phyloP scores from a whole-genome alignment of 2,888 invertebrate genomes.

The Aricia artaxerxes region DNA sequence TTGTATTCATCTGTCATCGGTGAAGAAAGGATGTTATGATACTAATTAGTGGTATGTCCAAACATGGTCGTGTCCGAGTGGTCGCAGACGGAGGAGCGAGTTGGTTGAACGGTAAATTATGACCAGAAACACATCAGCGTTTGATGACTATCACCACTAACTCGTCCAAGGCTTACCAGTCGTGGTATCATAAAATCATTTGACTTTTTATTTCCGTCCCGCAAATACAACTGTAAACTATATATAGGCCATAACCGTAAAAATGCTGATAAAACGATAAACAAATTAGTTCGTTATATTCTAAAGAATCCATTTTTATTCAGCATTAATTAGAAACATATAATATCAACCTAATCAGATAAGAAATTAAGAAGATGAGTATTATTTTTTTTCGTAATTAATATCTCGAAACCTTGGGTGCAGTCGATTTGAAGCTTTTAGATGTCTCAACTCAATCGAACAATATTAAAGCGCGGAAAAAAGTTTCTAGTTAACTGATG shows the following conservation, averaged over 20 bases:
- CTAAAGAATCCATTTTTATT: no score
- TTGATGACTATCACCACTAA: conserved; percentile 25
- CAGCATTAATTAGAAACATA: neutral
- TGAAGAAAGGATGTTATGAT: conserved; percentile 15
- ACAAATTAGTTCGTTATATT: neutral
- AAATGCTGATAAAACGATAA: neutral
- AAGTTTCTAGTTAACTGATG: no score
- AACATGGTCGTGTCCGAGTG: neutral
- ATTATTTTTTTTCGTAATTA: no score
- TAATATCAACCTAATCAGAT: neutral
- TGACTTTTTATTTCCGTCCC: conserved; percentile 24
- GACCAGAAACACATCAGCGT: conserved; percentile 24
- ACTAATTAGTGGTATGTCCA: conserved; percentile 16
- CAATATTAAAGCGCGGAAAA: no score
- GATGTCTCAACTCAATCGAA: no score
- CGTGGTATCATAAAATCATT: conserved; percentile 21
- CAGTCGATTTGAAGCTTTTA: no score
- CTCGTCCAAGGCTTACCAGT: conserved; percentile 10
- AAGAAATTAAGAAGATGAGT: neutral
- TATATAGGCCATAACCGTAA: conserved; percentile 23
- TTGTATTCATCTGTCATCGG: conserved; percentile 15
- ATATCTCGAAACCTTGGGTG: no score
- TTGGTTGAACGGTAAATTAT: conserved; percentile 25
- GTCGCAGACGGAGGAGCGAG: conserved; percentile 2
- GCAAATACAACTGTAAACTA: conserved; percentile 26